Base-by-base conservation (phyloP, 2,888 invertebrate species). In the Calliopum simillimum region DNA sequence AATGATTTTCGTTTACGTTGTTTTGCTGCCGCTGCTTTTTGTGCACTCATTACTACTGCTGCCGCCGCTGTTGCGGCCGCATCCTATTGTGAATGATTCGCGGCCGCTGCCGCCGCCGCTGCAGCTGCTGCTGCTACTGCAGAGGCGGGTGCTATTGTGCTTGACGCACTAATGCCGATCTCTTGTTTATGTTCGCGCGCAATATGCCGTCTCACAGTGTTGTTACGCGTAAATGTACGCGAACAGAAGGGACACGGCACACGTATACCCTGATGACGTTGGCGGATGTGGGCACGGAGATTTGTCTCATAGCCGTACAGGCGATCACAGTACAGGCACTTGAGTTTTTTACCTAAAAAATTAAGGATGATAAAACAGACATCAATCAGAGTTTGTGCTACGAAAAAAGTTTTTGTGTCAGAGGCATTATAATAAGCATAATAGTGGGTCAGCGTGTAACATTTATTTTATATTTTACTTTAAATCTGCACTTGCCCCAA, bases 281-380 rank as follows among this genome's bases (percentile, higher is more conserved):
- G 96, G 69, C 95, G 89, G 84, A 96, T 95, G 88, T 96, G 96
- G 76, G 96, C 96, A 78, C 96, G 91, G 84, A 96, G 88, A 86
- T 96, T 96, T 82, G 96, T 96, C 89, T 96, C 96, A 86, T 96
- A 96, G 76, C 96, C 96, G 87, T 96, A 96, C 73, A 96, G 89
- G 83, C 95, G 90, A 88, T 96, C 96, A 89, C 96, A 96, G 87
- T 94, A 95, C 82, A 95, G 94, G 88, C 95, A 96, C 88, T 95
- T 95, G 83, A 96, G 88, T 87, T 96, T 96, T 87, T 95, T 95
- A 82, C 95, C 95, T 95, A 89, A 33, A 33, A n/a, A 33, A 8
- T 33, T 33, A 33, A 33, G 8, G 33, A 33, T 33, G 8, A 33
- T 33, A n/a, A n/a, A n/a, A n/a, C 33, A 8, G 33, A 33, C 8